Evolutionary conservation across 2,797 vertebrate genomes (phyloP).

Genomic region (Tenualosa thibaudeaui): DNA sequence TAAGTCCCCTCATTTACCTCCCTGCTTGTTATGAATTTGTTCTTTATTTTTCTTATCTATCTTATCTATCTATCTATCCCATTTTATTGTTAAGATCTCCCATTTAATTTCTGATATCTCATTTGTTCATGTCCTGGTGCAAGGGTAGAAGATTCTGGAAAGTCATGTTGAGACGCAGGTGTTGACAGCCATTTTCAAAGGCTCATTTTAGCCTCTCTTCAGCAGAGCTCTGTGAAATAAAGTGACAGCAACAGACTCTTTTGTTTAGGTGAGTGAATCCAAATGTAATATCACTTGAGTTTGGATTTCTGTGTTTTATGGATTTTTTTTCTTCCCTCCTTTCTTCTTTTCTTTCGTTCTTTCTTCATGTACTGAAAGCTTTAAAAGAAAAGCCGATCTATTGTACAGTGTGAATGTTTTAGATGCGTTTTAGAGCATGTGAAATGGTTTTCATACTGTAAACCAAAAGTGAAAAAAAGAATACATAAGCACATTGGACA

Average conservation of each 20-base stretch:
- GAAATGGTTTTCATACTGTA: constrained; percentile 71
- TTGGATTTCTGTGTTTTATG: not conserved
- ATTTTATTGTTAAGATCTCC: too few species aligned
- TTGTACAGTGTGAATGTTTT: constrained; percentile 76
- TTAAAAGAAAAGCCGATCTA: constrained; percentile 76
- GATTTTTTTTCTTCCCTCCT: constrained; percentile 31
- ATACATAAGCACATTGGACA: constrained; percentile 67
- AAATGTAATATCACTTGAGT: constrained; percentile 36
- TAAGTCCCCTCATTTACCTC: too few species aligned
- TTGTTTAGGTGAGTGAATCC: constrained; percentile 46
- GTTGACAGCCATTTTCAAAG: not conserved
- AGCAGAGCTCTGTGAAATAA: not conserved
- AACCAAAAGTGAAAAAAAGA: constrained; percentile 68
- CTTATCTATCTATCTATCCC: too few species aligned
- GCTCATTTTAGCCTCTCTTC: not conserved
- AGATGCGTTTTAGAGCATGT: constrained; percentile 77
- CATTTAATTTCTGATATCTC: too few species aligned
- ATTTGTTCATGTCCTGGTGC: too few species aligned
- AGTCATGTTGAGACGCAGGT: not conserved
- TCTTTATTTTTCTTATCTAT: too few species aligned
- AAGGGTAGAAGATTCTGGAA: not conserved
- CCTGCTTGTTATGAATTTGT: too few species aligned
- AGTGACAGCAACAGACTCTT: constrained; percentile 46
- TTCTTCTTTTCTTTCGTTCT: constrained; percentile 31
- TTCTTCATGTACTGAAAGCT: constrained; percentile 74